Conservation (phyloP, 2,113 vertebrate species). For the Clinocottus analis region DNA sequence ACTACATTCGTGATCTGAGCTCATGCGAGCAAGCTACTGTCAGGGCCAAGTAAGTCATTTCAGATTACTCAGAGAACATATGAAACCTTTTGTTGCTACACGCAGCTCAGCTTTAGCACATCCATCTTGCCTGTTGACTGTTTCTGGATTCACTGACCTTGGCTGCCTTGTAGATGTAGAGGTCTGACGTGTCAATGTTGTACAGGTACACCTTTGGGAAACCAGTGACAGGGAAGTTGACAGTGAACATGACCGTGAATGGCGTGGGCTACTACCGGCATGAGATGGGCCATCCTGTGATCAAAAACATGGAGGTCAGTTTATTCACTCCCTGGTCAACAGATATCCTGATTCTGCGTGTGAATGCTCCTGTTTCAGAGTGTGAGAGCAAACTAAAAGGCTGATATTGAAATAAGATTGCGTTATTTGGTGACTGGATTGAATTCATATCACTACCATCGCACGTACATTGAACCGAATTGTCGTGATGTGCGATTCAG, state of each 20-base stretch:
- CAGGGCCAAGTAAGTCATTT: conserved; percentile 86
- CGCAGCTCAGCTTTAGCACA: neutral
- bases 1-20: conserved; percentile 87
- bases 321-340: neutral
- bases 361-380: neutral
- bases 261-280: conserved; percentile 95
- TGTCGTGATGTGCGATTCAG: neutral
- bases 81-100: neutral
- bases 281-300: conserved; percentile 90
- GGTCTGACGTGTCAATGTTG: conserved; percentile 10
- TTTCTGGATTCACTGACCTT: neutral
- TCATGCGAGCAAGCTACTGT: conserved; percentile 88
- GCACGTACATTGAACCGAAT: neutral
- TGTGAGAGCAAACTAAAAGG: neutral
- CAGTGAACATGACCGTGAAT: conserved; percentile 93
- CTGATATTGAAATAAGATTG: neutral
- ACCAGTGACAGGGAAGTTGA: conserved; percentile 88
- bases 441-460: conserved; percentile 1
- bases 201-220: conserved; percentile 93
- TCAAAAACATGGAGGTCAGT: conserved; percentile 90
- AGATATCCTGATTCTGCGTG: neutral
- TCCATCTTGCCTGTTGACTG: neutral
- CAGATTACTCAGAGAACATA: neutral
- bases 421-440: neutral
- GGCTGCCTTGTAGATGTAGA: conserved; percentile 9